Base-by-base conservation (phyloP, 2,797 vertebrate genomes). In the Melanotaenia boesemani region DNA sequence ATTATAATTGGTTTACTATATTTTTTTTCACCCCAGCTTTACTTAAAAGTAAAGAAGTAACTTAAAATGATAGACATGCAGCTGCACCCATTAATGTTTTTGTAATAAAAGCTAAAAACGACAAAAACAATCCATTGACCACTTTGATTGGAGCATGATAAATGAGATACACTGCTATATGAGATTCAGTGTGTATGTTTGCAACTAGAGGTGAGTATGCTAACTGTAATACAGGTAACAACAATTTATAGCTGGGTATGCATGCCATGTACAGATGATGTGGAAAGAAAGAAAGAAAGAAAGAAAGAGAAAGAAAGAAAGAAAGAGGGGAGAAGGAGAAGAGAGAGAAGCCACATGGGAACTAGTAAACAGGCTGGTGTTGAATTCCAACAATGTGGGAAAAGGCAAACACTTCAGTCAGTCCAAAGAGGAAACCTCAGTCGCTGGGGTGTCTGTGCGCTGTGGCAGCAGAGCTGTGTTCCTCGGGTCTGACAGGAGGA, bases 371-470 rank as follows among this genome's bases (percentile, higher is more conserved):
- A 91, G 86, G 62, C 88, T 81, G 83, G 89, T 91, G 93, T 91
- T 91, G 88, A 92, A 93, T 94, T 94, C 88, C 91, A 92, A 91
- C 90, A 89, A 91, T 92, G 92, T 92, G 90, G 85, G 89, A 91
- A 91, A 90, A 88, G 84, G 92, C 83, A 90, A 92, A 88, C 87
- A 84, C 85, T 91, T 82, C 75, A 87, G 77, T 86, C 80, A 63
- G 86, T 90, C 89, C 83, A 83, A 46, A 86, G 84, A 86, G 83
- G 86, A 89, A 87, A 87, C 80, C 85, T 91, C 84, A 86, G 83
- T 77, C 64, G 46, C 86, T 28, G 79, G 82, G 90, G 73, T 82
- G 86, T 85, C 78, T 84, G 79, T 1, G 64, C 34, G 32, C 86
- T 58, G 87, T 86, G 89, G 87, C 89, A 57, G 85, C 70, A 63